Evolutionary conservation across 2,888 invertebrate genomes (phyloP), one percentile per base, ranked within the genome.

Genomic region (Cryptus viduatorius): DNA sequence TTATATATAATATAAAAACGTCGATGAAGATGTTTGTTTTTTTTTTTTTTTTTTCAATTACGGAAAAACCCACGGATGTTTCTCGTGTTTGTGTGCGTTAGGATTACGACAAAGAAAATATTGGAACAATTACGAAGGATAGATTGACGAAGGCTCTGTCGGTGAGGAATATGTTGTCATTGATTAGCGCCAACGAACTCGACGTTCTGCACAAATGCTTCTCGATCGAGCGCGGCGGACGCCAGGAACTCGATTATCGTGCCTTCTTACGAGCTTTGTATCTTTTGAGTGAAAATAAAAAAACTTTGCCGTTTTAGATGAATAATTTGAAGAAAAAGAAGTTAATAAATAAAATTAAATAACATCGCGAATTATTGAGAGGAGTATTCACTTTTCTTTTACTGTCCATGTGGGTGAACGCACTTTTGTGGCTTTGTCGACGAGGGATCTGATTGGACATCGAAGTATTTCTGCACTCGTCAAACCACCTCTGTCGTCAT

Each of bases 131-230:
- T 42, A 94, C 96, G 16, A 95, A 95, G 87, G 95, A 95, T 89
- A 95, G 95, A 86, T 95, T 97, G 92, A 94, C 96, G 88, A 96
- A 96, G 89, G 96, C 96, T 69, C 94, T 97, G 59, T 95, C 96
- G 37, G 92, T 95, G 48, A 95, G 97, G 83, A 95, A 95, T 46
- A 95, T 97, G 95, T 94, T 96, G 88, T 93, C 95, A 90, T 93
- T 96, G 89, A 94, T 97, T 76, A 96, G 96, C 69, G 95, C 95
- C 82, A 95, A 95, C 44, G 97, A 97, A 93, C 94, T 97, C 24
- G 96, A 96, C 80, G 94, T 95, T n/a, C 89, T 97, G 82, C 96
- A 96, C 94, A 97, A 97, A 94, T 96, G 97, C 93, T 97, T 97
- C 93, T 95, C 96, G 64, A 95, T 96, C 88, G 95, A 95, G 89